These are phyloP conservation scores for Merodon equestris DNA, from an alignment of 2,888 invertebrate genomes.

Conservation along the genomic window DNA sequence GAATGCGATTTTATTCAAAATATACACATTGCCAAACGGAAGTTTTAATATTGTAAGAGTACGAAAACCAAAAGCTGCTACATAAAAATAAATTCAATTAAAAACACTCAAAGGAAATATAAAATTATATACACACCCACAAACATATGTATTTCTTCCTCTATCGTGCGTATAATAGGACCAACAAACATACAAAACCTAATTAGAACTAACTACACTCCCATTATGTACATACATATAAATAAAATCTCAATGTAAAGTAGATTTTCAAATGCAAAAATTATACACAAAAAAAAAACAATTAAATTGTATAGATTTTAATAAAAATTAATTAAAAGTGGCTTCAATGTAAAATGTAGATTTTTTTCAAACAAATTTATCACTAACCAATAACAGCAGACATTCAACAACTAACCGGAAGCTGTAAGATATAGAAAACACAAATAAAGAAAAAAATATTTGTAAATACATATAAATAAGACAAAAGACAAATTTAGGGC, in stretches of 20 bases:
- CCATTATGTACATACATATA: conserved; percentile 57
- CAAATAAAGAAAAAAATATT: conserved; percentile 67
- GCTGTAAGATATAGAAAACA: conserved; percentile 44
- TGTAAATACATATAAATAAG: conserved; percentile 70
- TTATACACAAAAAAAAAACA: conserved; percentile 23
- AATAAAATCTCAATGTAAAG: conserved; percentile 54
- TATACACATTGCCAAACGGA: conserved; percentile 51
- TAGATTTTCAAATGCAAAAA: conserved; percentile 44
- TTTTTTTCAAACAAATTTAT: conserved; percentile 44
- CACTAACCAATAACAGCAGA: conserved; percentile 69
- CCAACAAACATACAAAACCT: conserved; percentile 45
- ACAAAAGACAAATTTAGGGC: conserved; percentile 56
- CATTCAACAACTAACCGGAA: conserved; percentile 64
- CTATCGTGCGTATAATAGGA: conserved; percentile 56
- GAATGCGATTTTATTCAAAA: conserved; percentile 47
- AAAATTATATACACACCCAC: conserved; percentile 36
- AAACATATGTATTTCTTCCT: conserved; percentile 49
- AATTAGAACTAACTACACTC: conserved; percentile 25
- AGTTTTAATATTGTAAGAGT: conserved; percentile 11
- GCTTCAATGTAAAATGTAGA: conserved; percentile 46
- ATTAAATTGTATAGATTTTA: conserved; percentile 51
- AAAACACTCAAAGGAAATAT: conserved; percentile 13
- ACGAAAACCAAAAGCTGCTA: conserved; percentile 19
- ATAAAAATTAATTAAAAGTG: conserved; percentile 46
- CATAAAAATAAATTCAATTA: conserved; percentile 11